phyloP scores from a whole-genome alignment of 2,888 invertebrate genomes.

The Leptinotarsa juncta region DNA sequence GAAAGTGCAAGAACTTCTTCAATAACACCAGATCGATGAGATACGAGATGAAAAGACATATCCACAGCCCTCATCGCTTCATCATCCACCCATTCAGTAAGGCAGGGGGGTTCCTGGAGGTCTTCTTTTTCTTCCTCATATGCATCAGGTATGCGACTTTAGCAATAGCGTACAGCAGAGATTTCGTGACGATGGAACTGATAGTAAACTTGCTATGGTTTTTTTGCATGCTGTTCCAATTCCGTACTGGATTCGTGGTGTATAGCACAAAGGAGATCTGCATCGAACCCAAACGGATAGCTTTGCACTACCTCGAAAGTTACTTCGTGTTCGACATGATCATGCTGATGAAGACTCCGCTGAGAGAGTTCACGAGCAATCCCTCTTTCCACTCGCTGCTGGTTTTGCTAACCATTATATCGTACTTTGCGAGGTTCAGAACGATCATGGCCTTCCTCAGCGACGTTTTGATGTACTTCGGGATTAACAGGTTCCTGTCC shows the following conservation, averaged over 20 bases:
- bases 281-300: constrained; percentile 14
- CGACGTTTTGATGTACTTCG: neutral
- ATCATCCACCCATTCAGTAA: constrained; percentile 42
- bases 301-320: constrained; percentile 23
- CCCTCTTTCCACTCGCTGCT: neutral
- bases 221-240: constrained; percentile 15
- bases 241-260: constrained; percentile 29
- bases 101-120: constrained; percentile 23
- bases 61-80: constrained; percentile 21
- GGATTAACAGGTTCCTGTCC: neutral
- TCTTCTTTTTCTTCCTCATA: constrained; percentile 18
- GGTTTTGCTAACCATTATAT: neutral
- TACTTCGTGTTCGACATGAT: constrained; percentile 33
- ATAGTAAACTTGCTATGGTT: constrained; percentile 9
- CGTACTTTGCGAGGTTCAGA: constrained; percentile 1
- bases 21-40: constrained; percentile 23
- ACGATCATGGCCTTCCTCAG: neutral
- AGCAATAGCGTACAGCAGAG: neutral
- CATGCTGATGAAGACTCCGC: neutral
- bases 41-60: constrained; percentile 31
- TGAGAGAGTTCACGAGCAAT: neutral
- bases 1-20: constrained; percentile 27
- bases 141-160: constrained; percentile 5
- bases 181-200: neutral
- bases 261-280: constrained; percentile 16